Conservation (phyloP, 2,888 invertebrate genomes). For the Cyclophora albipunctata region DNA sequence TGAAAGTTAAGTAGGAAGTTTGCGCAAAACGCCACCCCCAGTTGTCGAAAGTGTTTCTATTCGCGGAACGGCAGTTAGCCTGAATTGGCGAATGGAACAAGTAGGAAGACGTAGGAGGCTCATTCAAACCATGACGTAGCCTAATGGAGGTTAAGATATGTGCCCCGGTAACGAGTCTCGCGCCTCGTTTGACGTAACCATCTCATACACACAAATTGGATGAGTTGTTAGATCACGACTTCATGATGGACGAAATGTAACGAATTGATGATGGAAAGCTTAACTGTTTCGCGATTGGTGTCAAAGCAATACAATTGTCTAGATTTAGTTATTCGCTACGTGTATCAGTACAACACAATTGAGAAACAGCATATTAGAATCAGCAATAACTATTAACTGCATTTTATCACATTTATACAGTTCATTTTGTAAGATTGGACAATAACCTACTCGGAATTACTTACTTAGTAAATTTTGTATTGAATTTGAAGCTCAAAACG, state of each 20-base stretch:
- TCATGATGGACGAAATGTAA: constrained; percentile 14
- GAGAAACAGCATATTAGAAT: no score
- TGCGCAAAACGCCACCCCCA: constrained; percentile 30
- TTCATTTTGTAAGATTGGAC: no score
- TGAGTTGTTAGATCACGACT: constrained; percentile 29
- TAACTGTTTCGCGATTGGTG: background rate
- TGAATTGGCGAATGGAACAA: constrained; percentile 48
- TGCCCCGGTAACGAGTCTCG: constrained; percentile 57
- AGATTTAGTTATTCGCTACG: no score
- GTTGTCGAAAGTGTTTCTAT: constrained; percentile 28
- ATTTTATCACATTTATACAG: no score
- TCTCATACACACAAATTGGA: constrained; percentile 48
- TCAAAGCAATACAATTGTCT: no score
- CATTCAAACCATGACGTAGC: constrained; percentile 49
- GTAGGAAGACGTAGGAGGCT: constrained; percentile 64
- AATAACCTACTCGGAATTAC: no score
- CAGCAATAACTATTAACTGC: no score
- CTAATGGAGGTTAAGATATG: constrained; percentile 71
- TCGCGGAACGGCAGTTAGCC: constrained; percentile 37
- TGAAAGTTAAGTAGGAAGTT: constrained; percentile 20
- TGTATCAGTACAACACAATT: no score
- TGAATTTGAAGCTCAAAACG: no score
- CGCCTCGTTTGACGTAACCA: constrained; percentile 53
- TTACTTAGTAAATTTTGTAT: no score
- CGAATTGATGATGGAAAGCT: constrained; percentile 8